These are phyloP conservation scores for Proisotoma minuta DNA, from an alignment of 2,888 invertebrate genomes.

Conservation along the genomic window DNA sequence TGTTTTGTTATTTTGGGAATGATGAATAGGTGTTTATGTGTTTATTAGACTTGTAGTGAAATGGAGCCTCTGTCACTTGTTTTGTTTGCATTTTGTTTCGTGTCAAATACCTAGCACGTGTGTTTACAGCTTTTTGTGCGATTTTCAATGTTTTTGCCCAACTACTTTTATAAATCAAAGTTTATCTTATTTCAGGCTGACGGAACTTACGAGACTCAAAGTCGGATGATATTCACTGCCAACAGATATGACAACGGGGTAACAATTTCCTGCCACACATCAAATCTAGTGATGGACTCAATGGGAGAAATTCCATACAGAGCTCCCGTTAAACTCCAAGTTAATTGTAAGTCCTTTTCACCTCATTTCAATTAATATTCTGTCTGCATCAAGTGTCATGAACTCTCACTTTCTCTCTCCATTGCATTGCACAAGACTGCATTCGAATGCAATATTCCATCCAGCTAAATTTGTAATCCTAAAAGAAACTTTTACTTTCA, in stretches of 20 bases:
- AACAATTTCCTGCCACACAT: conserved; percentile 73
- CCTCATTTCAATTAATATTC: too few species aligned
- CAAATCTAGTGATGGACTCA: conserved; percentile 71
- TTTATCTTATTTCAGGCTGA: conserved; percentile 58
- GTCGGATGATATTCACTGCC: conserved; percentile 72
- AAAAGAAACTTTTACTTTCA: conserved; percentile 14
- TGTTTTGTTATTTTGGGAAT: too few species aligned
- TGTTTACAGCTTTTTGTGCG: not conserved
- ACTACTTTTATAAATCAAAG: not conserved
- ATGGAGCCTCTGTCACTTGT: too few species aligned
- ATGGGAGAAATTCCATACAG: conserved; percentile 71
- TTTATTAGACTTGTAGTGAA: too few species aligned
- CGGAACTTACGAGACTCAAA: conserved; percentile 74
- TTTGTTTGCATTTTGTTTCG: too few species aligned
- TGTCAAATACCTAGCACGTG: too few species aligned
- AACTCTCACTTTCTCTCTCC: conserved; percentile 3
- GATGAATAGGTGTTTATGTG: too few species aligned
- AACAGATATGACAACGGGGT: conserved; percentile 74
- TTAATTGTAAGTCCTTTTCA: conserved; percentile 71
- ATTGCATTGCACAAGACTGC: too few species aligned
- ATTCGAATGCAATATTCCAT: conserved; percentile 7
- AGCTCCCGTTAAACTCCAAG: conserved; percentile 67
- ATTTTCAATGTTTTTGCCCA: not conserved
- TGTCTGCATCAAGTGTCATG: not conserved
- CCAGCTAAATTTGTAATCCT: conserved; percentile 7